These are phyloP conservation scores for Chelonus formosanus DNA, from an alignment of 2,888 invertebrate species.

Conservation along the genomic window DNA sequence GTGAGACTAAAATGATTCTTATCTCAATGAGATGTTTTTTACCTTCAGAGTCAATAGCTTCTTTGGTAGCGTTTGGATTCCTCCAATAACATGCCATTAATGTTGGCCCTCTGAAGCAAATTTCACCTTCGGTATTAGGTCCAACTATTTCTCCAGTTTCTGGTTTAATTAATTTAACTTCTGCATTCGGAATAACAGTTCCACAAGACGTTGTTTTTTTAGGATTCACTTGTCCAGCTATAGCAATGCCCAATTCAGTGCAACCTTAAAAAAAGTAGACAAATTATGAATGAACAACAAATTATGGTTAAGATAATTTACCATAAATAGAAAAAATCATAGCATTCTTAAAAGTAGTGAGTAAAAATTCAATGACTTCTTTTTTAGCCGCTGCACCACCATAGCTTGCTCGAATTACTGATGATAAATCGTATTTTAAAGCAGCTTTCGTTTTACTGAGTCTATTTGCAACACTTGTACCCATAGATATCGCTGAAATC, in stretches of 20 bases:
- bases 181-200: conserved; percentile 25
- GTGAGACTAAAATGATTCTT: neutral
- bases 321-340: conserved; percentile 3
- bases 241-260: conserved; percentile 44
- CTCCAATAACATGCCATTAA: conserved; percentile 40
- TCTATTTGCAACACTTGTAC: conserved; percentile 38
- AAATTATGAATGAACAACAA: no score
- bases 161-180: conserved; percentile 47
- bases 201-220: conserved; percentile 47
- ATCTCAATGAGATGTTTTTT: neutral
- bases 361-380: conserved; percentile 20
- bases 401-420: conserved; percentile 26
- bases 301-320: neutral
- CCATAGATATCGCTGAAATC: conserved; percentile 40
- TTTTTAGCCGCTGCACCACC: conserved; percentile 41
- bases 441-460: conserved; percentile 35
- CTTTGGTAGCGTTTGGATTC: conserved; percentile 33
- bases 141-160: conserved; percentile 40
- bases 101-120: conserved; percentile 30
- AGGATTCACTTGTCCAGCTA: conserved; percentile 1
- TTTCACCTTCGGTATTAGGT: conserved; percentile 45
- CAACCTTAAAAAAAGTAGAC: conserved; percentile 41
- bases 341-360: conserved; percentile 12
- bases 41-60: conserved; percentile 43
- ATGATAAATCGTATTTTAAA: conserved; percentile 42